These are phyloP conservation scores for Sweltsa coloradensis DNA, from an alignment of 1,140 invertebrate species.

Conservation along the genomic window DNA sequence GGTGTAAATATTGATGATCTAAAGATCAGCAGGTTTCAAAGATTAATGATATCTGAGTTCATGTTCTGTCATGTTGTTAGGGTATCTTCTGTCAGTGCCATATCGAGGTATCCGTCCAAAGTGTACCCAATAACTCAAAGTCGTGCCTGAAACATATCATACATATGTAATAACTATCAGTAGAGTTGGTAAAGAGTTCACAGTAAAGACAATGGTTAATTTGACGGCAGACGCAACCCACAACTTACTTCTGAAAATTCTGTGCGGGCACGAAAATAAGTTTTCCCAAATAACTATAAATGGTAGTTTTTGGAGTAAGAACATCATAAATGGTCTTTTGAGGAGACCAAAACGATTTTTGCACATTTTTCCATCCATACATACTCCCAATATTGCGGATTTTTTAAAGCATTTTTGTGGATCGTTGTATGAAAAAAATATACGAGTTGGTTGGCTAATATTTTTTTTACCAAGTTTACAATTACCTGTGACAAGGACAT, in stretches of 20 bases:
- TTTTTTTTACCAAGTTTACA: too few relatives aligned
- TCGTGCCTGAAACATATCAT: slow-evolving; percentile 49
- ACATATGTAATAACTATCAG: not conserved
- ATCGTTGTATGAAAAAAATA: too few relatives aligned
- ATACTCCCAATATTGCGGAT: too few relatives aligned
- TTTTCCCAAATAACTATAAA: not conserved
- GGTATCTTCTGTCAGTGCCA: not conserved
- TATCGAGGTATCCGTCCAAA: slow-evolving; percentile 53
- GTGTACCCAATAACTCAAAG: slow-evolving; percentile 72
- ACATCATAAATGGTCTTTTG: not conserved
- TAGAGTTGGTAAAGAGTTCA: not conserved
- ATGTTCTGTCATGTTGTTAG: not conserved
- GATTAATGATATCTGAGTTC: not conserved
- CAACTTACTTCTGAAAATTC: not conserved
- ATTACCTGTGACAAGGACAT: too few relatives aligned
- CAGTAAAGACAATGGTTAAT: not conserved
- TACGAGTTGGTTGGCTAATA: too few relatives aligned
- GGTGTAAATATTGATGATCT: not conserved
- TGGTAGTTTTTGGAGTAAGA: not conserved
- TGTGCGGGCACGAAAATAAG: not conserved
- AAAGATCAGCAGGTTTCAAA: not conserved
- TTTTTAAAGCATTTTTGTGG: too few relatives aligned
- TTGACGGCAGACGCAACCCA: slow-evolving; percentile 1
- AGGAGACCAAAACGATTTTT: too few relatives aligned
- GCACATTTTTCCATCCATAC: too few relatives aligned